These are phyloP conservation scores for Manis pentadactyla DNA, from an alignment of 2,797 vertebrate species.

Conservation along the genomic window DNA sequence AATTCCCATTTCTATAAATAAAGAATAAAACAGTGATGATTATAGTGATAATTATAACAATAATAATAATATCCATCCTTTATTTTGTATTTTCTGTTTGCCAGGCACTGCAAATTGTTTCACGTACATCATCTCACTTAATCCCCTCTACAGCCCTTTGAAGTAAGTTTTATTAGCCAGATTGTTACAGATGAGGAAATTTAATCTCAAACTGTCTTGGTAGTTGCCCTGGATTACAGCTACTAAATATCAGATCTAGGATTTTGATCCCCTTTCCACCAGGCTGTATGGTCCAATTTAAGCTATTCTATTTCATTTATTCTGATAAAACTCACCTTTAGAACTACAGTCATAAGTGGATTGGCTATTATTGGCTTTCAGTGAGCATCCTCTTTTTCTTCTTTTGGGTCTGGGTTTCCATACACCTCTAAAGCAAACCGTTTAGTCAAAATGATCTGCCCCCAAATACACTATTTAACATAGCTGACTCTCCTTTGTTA, in stretches of 20 bases:
- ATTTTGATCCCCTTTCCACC: conserved; percentile 16
- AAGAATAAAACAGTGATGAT: not conserved
- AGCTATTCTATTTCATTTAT: conserved; percentile 11
- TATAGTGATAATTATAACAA: not conserved
- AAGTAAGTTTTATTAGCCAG: conserved; percentile 48
- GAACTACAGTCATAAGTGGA: not conserved
- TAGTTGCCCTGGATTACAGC: not conserved
- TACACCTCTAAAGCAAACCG: not conserved
- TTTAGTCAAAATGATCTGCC: conserved; percentile 35
- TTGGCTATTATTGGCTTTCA: conserved; percentile 4
- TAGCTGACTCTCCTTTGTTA: not conserved
- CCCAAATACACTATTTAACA: not conserved
- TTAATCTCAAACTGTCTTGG: conserved; percentile 36
- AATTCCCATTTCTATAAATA: conserved; percentile 35
- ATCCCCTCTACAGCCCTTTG: conserved; percentile 30
- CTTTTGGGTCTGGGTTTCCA: not conserved
- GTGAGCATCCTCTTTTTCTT: conserved; percentile 38
- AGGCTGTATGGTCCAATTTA: not conserved
- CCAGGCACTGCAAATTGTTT: conserved; percentile 2
- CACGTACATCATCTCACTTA: conserved; percentile 24
- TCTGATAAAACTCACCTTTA: conserved; percentile 22
- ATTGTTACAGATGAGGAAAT: conserved; percentile 56
- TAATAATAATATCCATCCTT: not conserved
- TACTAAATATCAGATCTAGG: conserved; percentile 33
- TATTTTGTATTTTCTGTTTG: conserved; percentile 45